Base-by-base conservation (phyloP, 2,797 vertebrate species). In the Naso thynnoides region DNA sequence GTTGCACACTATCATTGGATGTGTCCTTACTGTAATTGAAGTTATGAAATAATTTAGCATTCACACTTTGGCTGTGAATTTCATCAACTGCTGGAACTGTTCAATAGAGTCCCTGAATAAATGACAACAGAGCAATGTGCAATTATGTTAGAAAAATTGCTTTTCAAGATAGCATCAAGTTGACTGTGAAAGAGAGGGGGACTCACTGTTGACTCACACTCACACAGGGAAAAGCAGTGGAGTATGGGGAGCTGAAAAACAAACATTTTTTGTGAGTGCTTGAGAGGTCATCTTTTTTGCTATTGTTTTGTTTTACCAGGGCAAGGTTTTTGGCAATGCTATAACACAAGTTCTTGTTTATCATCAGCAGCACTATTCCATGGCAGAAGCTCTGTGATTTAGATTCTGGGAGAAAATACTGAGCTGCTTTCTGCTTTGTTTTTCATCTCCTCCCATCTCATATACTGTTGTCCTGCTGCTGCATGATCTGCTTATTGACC, bases 101-200 rank as follows among this genome's bases (percentile, higher is more conserved):
- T 85, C 79, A 73, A 73, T 67, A 65, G 78, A 44, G 75, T 69
- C 76, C 71, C 38, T 74, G 83, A 86, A 83, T 83, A 81, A 85
- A 86, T 70, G 76, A 86, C 83, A 84, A 87, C 88, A 88, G 84
- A 85, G 64, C 78, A 78, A 87, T 73, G 72, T 66, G 83, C 79
- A 91, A 89, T 91, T 90, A 78, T 86, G 79, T 79, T 80, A 70
- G 47, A 84, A 86, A 80, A 88, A 89, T 79, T 86, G 88, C 69
- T 82, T 89, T 70, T 42, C 59, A n/a, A 73, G 80, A 91, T 86
- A 89, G 71, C 73, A 90, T 89, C 68, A 61, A 44, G 57, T 78
- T 81, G 44, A 54, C 44, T 77, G 48, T 57, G 65, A 62, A 80
- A 71, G 29, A 72, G 73, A 81, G 80, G 73, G 58, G 66, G 83